phyloP scores from a whole-genome alignment of 2,113 vertebrate genomes.

The Hyla sarda region DNA sequence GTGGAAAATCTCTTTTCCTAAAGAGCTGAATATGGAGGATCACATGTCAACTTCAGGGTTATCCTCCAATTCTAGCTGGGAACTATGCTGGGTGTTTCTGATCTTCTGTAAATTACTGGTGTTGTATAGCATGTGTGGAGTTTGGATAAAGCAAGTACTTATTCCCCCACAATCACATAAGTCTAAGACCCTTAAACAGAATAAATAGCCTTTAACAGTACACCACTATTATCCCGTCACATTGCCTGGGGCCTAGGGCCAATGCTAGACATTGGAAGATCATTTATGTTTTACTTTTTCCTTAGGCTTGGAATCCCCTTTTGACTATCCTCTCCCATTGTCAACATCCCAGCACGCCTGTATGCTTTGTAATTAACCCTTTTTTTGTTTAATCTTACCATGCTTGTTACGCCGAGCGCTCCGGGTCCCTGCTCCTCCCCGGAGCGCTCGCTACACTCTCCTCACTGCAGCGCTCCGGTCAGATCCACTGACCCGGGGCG shows the following conservation, averaged over 20 bases:
- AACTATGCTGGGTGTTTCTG: not conserved
- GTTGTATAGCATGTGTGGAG: not conserved
- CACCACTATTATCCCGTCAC: constrained; percentile 1
- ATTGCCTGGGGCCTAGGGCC: not conserved
- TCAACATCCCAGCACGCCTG: not conserved
- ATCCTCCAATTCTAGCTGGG: not conserved
- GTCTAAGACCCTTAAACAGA: not conserved
- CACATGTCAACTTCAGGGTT: constrained; percentile 41
- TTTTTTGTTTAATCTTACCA: not conserved
- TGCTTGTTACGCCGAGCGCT: too few relatives aligned
- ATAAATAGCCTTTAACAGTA: not conserved
- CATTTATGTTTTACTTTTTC: not conserved
- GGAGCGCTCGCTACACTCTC: too few relatives aligned
- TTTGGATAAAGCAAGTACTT: not conserved
- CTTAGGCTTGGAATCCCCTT: not conserved
- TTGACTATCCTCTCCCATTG: not conserved
- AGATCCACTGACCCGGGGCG: too few relatives aligned
- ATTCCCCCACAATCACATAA: constrained; percentile 11
- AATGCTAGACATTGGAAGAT: not conserved
- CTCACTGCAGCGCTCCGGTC: too few relatives aligned
- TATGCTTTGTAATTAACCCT: not conserved
- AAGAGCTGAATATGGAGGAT: constrained; percentile 18
- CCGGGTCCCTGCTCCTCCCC: too few relatives aligned
- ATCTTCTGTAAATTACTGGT: constrained; percentile 6
- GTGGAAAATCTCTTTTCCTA: constrained; percentile 46